phyloP scores from a whole-genome alignment of 2,113 vertebrate species.

The Cichladusa arquata region DNA sequence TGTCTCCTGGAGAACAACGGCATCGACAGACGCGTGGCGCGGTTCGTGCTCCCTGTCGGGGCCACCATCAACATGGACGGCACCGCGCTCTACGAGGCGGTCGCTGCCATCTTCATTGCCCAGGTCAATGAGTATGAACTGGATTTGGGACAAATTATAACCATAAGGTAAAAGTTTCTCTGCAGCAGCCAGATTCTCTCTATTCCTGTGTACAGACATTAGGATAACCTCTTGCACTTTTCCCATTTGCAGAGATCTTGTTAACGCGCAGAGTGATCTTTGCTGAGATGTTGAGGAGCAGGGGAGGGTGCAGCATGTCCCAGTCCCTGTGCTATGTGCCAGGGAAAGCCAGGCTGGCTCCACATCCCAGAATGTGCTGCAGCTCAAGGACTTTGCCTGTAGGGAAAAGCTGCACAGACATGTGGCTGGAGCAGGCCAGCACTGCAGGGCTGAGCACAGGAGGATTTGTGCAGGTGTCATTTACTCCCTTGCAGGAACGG shows the following conservation, averaged over 20 bases:
- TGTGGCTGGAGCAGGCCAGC: not conserved
- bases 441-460: not conserved
- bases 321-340: not conserved
- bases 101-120: conserved; percentile 88
- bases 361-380: not conserved
- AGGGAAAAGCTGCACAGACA: not conserved
- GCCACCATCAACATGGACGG: conserved; percentile 92
- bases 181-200: not conserved
- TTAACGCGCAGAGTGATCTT: not conserved
- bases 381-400: not conserved
- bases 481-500: not conserved
- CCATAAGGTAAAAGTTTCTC: conserved; percentile 78
- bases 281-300: not conserved
- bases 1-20: conserved; percentile 88
- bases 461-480: not conserved
- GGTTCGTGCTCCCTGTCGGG: conserved; percentile 85
- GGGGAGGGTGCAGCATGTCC: not conserved
- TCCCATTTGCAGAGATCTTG: not conserved
- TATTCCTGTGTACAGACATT: rapidly evolving
- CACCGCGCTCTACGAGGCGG: conserved; percentile 85
- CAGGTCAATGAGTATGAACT: conserved; percentile 88
- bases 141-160: conserved; percentile 87
- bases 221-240: not conserved
- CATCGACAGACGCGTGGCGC: conserved; percentile 83
- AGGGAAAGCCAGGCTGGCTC: not conserved